Base-by-base conservation (phyloP, 2,113 vertebrate species). In the Cottus gobio region DNA sequence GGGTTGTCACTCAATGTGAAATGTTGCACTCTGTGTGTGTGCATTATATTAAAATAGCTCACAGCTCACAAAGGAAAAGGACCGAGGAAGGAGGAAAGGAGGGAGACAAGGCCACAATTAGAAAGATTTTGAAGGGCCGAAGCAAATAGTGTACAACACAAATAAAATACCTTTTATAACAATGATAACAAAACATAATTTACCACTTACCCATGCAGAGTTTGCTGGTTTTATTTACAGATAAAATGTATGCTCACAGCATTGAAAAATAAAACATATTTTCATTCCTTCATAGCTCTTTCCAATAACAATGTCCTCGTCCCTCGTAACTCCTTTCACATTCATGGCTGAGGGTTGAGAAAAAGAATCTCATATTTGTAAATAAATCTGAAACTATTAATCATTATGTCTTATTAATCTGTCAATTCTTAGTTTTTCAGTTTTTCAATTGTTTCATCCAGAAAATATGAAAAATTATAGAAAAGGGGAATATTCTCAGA, bases 1-100 rank as follows among this genome's bases (percentile, higher is more conserved):
- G 31, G 60, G 20, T 11, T 66, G 36, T 65, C 36, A 12, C 44
- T 75, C 39, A 24, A 36, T 57, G 61, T 63, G 71, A 75, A 79
- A 79, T 20, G 42, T 54, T 42, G 37, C 67, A 15, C 39, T 61
- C 4, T 60, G 18, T 44, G 15, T 46, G 42, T 46, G 44, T 46
- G 60, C 10, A 0, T 42, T 26, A 39, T 44, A 16, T 61, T 37
- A 67, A 75, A 65, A 73, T 62, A 81, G 28, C 63, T 57, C 44
- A 36, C 26, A 26, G 64, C 36, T 60, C 22, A 70, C 36, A 44
- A 71, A 22, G 28, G 50, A 67, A 57, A 61, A 34, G 22, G 39
- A 34, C 22, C 11, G 37, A 46, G 18, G 30, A 37, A 71, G 34
- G 31, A 3, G 56, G 76, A 60, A 39, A 3, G 56, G 73, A 60